Evolutionary conservation across 2,113 vertebrate species (phyloP), one percentile per base, ranked within the genome.

Genomic region (Hirundichthys speculiger): DNA sequence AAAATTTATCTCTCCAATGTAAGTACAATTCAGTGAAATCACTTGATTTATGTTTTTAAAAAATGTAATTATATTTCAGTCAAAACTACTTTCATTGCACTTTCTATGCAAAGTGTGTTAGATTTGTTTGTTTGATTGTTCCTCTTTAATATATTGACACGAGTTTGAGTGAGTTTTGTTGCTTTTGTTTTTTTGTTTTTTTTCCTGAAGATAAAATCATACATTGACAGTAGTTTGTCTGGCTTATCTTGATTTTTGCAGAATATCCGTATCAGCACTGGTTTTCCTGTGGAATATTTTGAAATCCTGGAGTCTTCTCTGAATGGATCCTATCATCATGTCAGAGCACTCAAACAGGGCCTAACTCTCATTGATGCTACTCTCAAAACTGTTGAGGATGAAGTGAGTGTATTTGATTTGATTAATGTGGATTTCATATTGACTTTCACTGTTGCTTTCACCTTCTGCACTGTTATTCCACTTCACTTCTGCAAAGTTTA

Each of bases 1-100:
- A 98, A 94, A 76, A 92, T 98, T 64, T 92, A 94, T 86, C 88
- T 96, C 12, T 96, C 96, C 14, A 95, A 98, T 60, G 96, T 99
- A 88, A 98, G 96, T 95, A 21, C 14, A 10, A 18, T 22, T 49
- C 3, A 22, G 3, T 21, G n/a, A 39, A 53, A 41, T 40, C 0
- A 24, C 3, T 20, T 5, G 12, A 25, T 22, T 13, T 25, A n/a
- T 7, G 13, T 20, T 43, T n/a, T 43, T 43, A n/a, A 43, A 43
- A 16, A 43, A 43, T 43, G 15, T 7, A 43, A 27, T 27, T 27
- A 6, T 27, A 6, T 27, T 6, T 4, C 3, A 34, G 30, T 34
- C 30, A n/a, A n/a, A n/a, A n/a, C n/a, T n/a, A n/a, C n/a, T n/a
- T n/a, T n/a, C n/a, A n/a, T n/a, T n/a, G n/a, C n/a, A n/a, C n/a